Percentiles rank a stretch among this genome's conserved stretches.
Conservation (phyloP, 1,140 invertebrate species). For the Octopus sinensis region DNA sequence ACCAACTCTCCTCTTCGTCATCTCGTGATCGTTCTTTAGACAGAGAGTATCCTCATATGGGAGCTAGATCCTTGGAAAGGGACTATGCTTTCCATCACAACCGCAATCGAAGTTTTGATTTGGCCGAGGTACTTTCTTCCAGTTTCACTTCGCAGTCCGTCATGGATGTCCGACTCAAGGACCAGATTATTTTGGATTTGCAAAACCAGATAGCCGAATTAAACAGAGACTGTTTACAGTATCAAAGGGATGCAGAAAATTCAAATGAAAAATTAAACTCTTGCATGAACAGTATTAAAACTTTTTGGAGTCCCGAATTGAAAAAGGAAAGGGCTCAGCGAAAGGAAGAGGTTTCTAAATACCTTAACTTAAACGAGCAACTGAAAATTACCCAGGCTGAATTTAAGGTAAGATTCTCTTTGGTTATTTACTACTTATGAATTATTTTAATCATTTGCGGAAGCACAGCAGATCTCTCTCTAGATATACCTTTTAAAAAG, state of each 20-base stretch:
- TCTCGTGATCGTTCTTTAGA: conserved; percentile 49
- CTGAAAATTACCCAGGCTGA: conserved; percentile 93
- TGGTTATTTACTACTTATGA: too few relatives aligned
- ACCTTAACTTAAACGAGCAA: conserved; percentile 94
- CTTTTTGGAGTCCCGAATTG: conserved; percentile 98
- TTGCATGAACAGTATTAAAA: conserved; percentile 99
- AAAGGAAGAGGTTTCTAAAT: conserved; percentile 97
- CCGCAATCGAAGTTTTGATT: conserved; percentile 42
- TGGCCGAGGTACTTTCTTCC: conserved; percentile 17
- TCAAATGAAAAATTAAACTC: conserved; percentile 97
- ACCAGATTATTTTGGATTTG: conserved; percentile 73
- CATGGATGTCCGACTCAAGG: neutral
- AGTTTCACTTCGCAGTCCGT: neutral
- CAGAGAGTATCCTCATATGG: conserved; percentile 54
- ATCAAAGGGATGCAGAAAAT: conserved; percentile 93
- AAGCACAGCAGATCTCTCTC: too few relatives aligned
- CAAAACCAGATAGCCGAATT: conserved; percentile 92
- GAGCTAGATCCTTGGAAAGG: conserved; percentile 52
- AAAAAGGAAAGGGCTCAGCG: conserved; percentile 94
- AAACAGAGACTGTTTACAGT: conserved; percentile 90
- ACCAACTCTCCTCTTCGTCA: conserved; percentile 11
- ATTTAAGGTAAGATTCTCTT: conserved; percentile 77
- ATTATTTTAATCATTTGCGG: too few relatives aligned
- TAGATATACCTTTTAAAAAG: too few relatives aligned
- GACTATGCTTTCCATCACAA: conserved; percentile 36